Evolutionary conservation across 1,140 invertebrate genomes (phyloP).

Genomic region (Drosophila ficusphila): DNA sequence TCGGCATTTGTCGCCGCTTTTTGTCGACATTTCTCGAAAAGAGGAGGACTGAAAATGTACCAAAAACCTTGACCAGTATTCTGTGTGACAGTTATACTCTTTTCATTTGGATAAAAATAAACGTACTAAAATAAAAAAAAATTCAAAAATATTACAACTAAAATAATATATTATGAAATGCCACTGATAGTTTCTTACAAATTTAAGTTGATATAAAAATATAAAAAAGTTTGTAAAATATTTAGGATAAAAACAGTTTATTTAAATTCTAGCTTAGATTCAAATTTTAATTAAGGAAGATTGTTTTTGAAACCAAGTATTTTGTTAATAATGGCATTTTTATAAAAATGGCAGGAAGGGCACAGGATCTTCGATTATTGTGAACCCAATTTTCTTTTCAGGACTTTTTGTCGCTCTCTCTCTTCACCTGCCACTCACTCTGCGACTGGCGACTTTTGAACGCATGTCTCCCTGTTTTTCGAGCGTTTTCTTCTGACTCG

Average conservation of each 20-base stretch:
- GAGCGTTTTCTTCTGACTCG: conserved; percentile 35
- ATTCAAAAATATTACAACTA: background rate
- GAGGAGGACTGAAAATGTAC: background rate
- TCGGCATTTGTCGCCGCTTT: conserved; percentile 57
- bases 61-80: background rate
- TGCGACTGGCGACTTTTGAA: conserved; percentile 63
- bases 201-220: too few species aligned
- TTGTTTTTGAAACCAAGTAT: too few species aligned
- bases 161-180: background rate
- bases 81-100: background rate
- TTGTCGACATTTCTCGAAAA: conserved; percentile 8
- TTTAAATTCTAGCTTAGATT: too few species aligned
- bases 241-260: too few species aligned
- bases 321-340: background rate
- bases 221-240: too few species aligned
- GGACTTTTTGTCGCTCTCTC: conserved; percentile 10
- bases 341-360: background rate
- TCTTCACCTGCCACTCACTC: conserved; percentile 60
- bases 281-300: too few species aligned
- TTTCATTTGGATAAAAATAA: too few species aligned
- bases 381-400: background rate
- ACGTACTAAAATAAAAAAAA: conserved; percentile 1
- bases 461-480: conserved; percentile 60
- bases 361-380: background rate
- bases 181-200: background rate